Base-by-base conservation (phyloP, 2,797 vertebrate genomes). In the Cercopithecus hamlyni region DNA sequence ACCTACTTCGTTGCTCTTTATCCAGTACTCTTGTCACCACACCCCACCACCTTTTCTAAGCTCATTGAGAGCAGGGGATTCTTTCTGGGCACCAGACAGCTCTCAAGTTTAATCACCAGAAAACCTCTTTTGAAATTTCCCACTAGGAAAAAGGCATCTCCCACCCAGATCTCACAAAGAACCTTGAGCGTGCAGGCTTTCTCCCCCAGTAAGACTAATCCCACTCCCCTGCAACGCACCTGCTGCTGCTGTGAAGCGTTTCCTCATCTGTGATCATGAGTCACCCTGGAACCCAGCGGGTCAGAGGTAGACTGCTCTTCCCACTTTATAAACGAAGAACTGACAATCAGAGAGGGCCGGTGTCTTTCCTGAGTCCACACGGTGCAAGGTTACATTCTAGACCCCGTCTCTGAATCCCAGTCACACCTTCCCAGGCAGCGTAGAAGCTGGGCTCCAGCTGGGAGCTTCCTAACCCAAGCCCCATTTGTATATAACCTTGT, bases 181-280 rank as follows among this genome's bases (percentile, higher is more conserved):
- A 4, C 15, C 85, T 33, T 0, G 61, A 48, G 55, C 12, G 2
- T 15, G 14, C 17, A 33, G 24, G 17, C 4, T 48, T 36, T 55
- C 81, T 92, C 64, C 73, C 43, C 39, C 5, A 0, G 4, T 2
- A 12, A 73, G 39, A 1, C 0, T 4, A 14, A 0, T 39, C 13
- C n/a, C 2, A 1, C 79, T 19, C 0, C 15, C 4, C 20, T 26
- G 41, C 13, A 0, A 4, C 0, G 1, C 5, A 5, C 24, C 20
- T 55, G 73, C 27, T 14, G 20, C 52, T 8, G 10, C 1, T 17
- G 1, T 26, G 64, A 84, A 33, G 33, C 67, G 2, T 3, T 4
- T 52, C 26, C 10, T 9, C 20, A 0, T 45, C 80, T 67, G 14
- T 30, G 27, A 45, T 22, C 50, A 0, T 2, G 1, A 14, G 4